Evolutionary conservation across 2,113 vertebrate genomes (phyloP).

Genomic region (Rhabdornis inornatus): DNA sequence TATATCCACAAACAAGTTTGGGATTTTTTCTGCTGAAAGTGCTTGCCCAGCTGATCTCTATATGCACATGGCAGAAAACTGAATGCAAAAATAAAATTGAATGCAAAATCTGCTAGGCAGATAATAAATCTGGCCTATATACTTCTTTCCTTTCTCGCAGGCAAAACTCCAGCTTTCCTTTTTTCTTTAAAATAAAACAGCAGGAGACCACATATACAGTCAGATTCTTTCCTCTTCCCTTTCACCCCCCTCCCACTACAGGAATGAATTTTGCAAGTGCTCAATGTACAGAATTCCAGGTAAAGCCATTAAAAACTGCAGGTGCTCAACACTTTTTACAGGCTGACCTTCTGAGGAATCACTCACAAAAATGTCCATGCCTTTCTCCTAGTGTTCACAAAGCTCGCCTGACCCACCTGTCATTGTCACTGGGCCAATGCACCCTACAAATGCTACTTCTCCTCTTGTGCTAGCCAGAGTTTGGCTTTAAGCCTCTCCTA

Average conservation of each 20-base stretch:
- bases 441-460: neutral
- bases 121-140: neutral
- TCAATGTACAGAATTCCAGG: neutral
- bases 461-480: neutral
- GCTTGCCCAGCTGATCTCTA: constrained; percentile 1
- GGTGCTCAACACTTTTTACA: neutral
- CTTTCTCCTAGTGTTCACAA: neutral
- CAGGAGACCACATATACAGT: neutral
- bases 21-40: neutral
- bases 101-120: neutral
- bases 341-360: neutral
- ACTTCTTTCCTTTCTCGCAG: neutral
- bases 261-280: neutral
- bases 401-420: neutral
- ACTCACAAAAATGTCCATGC: neutral
- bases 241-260: neutral
- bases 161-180: neutral
- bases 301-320: neutral
- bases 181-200: constrained; percentile 13
- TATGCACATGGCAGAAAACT: neutral
- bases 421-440: neutral
- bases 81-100: constrained; percentile 17
- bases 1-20: neutral
- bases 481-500: neutral
- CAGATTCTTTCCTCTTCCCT: neutral